These are phyloP conservation scores for Plectropomus leopardus DNA, from an alignment of 2,113 vertebrate genomes.

Conservation along the genomic window DNA sequence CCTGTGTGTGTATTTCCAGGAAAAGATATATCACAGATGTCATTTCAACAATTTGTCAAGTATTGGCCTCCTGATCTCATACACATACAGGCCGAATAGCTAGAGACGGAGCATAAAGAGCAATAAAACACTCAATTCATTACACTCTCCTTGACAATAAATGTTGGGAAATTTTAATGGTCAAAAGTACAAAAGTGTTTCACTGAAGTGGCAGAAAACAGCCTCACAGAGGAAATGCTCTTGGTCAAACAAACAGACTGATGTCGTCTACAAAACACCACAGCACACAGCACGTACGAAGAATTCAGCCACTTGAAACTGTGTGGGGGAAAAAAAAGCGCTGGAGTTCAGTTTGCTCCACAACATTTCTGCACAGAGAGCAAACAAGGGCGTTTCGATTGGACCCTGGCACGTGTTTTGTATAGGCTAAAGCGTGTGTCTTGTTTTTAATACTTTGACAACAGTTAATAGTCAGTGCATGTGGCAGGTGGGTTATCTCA, in stretches of 20 bases:
- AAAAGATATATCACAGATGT: neutral
- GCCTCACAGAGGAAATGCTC: slow-evolving; percentile 42
- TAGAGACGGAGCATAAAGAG: neutral
- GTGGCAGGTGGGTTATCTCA: slow-evolving; percentile 62
- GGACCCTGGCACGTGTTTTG: slow-evolving; percentile 76
- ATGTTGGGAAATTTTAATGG: slow-evolving; percentile 21
- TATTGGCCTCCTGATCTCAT: slow-evolving; percentile 3
- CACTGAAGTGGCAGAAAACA: slow-evolving; percentile 35
- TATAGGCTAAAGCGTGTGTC: slow-evolving; percentile 47
- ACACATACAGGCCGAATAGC: neutral
- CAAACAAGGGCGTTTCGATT: slow-evolving; percentile 60
- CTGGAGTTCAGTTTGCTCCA: slow-evolving; percentile 28
- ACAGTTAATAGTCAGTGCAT: slow-evolving; percentile 54
- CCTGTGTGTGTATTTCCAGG: slow-evolving; percentile 17
- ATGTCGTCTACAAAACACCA: slow-evolving; percentile 42
- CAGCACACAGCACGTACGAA: slow-evolving; percentile 57
- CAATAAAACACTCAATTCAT: slow-evolving; percentile 28
- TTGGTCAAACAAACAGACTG: slow-evolving; percentile 39
- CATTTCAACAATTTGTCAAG: slow-evolving; percentile 7
- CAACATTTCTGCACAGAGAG: slow-evolving; percentile 32
- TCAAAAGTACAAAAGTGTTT: slow-evolving; percentile 43
- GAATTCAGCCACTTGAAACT: slow-evolving; percentile 37
- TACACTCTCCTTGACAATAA: slow-evolving; percentile 15
- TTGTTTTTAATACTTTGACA: slow-evolving; percentile 50
- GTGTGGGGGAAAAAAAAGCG: neutral